Evolutionary conservation across 2,888 invertebrate genomes (phyloP), one percentile per base, ranked within the genome.

Genomic region (Cerastoderma edule): DNA sequence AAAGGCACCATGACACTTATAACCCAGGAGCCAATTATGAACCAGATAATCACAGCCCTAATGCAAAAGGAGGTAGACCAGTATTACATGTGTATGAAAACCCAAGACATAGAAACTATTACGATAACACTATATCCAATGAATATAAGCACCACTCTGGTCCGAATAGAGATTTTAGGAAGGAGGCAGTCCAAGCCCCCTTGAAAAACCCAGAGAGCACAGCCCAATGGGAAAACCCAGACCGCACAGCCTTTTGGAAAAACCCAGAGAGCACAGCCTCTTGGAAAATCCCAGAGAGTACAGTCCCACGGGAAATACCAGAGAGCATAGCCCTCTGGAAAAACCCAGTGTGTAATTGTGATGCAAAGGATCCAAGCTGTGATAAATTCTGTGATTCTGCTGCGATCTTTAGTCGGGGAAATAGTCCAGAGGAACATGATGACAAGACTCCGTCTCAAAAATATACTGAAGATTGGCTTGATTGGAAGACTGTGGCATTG

Each of bases 321-420:
- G 24, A 24, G 8, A 53, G 27, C 8, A 53, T 22, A 3, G n/a
- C 33, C 2, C 39, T 39, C 6, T 24, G 4, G 24, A 32, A n/a
- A 39, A 60, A 19, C 22, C n/a, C 16, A n/a, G 22, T 24, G 27
- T 10, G 39, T 1, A n/a, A 22, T 22, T 24, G 1, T 39, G 39
- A 33, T 24, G n/a, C 22, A n/a, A 39, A 3, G 22, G 19, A 60
- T 4, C 22, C 24, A 39, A 8, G 3, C n/a, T 33, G 1, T 39
- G 24, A 39, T 22, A 60, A 27, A 24, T 60, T 39, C 39, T 10
- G 39, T 0, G 39, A n/a, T 60, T 54, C 67, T n/a, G 39, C 56
- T 27, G 72, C 56, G 2, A 63, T 72, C 5, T 72, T 66, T 48
- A 72, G 72, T 57, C 66, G 72, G 10, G 72, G 72, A 24, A 67